Base-by-base conservation (phyloP, 2,113 vertebrate genomes). In the Echinops telfairi region DNA sequence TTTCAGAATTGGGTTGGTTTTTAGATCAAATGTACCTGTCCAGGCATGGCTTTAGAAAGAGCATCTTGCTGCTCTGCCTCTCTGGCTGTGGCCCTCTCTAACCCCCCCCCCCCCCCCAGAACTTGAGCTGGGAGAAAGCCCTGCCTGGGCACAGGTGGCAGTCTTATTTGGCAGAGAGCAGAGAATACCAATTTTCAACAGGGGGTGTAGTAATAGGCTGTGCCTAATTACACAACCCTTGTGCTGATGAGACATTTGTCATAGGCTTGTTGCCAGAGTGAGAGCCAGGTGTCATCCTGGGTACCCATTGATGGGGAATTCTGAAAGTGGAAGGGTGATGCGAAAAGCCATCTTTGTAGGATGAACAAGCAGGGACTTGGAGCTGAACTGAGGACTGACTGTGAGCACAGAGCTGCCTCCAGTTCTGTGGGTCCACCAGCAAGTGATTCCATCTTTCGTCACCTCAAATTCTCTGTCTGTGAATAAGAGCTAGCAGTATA, bases 181-280 rank as follows among this genome's bases (percentile, higher is more conserved):
- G 12, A 57, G 36, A 93, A 14, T 0, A 70, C 57, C 43, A 81
- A 83, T 82, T 94, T 92, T 60, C n/a, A 91, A 6, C 64, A 75
- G 11, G 89, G 43, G 77, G 20, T 23, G 22, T 88, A 60, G 78
- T 81, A 92, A 82, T 66, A 57, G 53, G 88, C 81, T 76, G 29
- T 62, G 66, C 20, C 58, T 90, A 83, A 93, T 62, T 81, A 76
- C 75, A 71, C 25, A 87, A 43, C 60, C 78, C 93, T 92, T 84
- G 53, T 79, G 6, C 78, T 92, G 91, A 94, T 91, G 95, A 91
- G 68, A 64, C 7, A 3, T 82, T 96, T 77, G 31, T 87, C 77
- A 22, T 29, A 27, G 89, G 84, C 47, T 70, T 84, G 53, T 82
- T 91, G 92, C 91, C 92, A 91, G 92, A 47, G 66, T 40, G 62